phyloP scores from a whole-genome alignment of 2,888 invertebrate genomes.

The Megaustenia siamemsis region DNA sequence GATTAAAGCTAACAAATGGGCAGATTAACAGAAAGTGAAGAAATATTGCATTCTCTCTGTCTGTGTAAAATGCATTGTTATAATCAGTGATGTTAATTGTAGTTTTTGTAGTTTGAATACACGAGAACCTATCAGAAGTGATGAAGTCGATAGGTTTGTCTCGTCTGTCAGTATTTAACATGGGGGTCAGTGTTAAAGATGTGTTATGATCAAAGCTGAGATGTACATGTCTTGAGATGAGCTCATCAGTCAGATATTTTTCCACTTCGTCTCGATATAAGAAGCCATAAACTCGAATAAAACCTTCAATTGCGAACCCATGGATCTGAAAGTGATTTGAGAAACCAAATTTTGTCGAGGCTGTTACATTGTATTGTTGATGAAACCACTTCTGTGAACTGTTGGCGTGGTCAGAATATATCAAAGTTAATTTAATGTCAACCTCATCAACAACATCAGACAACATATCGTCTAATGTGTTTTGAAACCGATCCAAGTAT shows the following conservation, averaged over 20 bases:
- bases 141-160: background rate
- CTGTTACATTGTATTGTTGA: conserved; percentile 29
- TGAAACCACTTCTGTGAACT: background rate
- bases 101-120: background rate
- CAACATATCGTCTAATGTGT: background rate
- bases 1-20: conserved; percentile 22
- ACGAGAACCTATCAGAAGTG: background rate
- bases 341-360: too few species aligned
- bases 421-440: background rate
- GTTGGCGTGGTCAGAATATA: background rate
- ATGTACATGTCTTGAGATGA: background rate
- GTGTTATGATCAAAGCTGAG: background rate
- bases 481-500: background rate
- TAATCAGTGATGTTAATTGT: background rate
- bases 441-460: background rate
- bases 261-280: background rate
- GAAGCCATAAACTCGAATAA: background rate
- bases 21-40: background rate
- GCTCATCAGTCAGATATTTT: background rate
- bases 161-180: background rate
- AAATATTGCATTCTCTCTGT: background rate
- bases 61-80: background rate
- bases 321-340: conserved; percentile 6
- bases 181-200: background rate
- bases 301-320: background rate